A percentile compares a stretch with the other conserved stretches of the same genome.
phyloP scores from a whole-genome alignment of 2,888 invertebrate species.

The Drosophila lutescens region DNA sequence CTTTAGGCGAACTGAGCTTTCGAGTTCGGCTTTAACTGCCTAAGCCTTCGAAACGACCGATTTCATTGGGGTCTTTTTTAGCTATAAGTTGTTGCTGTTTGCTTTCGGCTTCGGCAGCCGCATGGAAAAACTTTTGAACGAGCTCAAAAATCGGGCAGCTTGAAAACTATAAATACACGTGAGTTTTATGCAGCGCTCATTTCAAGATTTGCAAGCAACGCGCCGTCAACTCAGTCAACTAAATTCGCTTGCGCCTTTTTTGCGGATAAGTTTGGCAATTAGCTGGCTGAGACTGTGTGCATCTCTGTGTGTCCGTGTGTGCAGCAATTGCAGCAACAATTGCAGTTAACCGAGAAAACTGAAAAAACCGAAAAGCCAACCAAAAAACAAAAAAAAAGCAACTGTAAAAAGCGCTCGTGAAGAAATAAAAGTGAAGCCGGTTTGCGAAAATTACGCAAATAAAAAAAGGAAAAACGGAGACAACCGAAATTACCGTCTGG shows the following conservation, averaged over 20 bases:
- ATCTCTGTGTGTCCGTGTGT: conserved; percentile 24
- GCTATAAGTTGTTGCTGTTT: conserved; percentile 12
- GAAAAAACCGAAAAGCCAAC: conserved; percentile 56
- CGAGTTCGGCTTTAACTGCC: conserved; percentile 28
- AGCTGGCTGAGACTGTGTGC: conserved; percentile 48
- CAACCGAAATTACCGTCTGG: conserved; percentile 47
- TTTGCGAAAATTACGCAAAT: conserved; percentile 75
- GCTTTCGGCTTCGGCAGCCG: conserved; percentile 30
- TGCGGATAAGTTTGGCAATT: conserved; percentile 57
- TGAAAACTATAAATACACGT: conserved; percentile 84
- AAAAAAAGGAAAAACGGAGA: conserved; percentile 43
- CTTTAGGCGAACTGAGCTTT: conserved; percentile 26
- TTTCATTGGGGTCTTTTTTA: conserved; percentile 3
- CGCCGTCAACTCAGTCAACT: conserved; percentile 53
- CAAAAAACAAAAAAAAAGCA: conserved; percentile 2
- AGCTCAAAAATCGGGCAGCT: conserved; percentile 42
- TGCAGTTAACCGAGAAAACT: conserved; percentile 76
- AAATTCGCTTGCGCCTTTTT: conserved; percentile 23
- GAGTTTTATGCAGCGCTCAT: conserved; percentile 78
- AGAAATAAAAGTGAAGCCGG: conserved; percentile 76
- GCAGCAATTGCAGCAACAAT: conserved; percentile 74
- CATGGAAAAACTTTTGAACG: conserved; percentile 61
- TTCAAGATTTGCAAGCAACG: conserved; percentile 82
- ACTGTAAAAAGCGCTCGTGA: conserved; percentile 54
- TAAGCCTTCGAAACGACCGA: conserved; percentile 28